Conservation (phyloP, 2,888 invertebrate species). For the Himalopsyche kuldschensis region DNA sequence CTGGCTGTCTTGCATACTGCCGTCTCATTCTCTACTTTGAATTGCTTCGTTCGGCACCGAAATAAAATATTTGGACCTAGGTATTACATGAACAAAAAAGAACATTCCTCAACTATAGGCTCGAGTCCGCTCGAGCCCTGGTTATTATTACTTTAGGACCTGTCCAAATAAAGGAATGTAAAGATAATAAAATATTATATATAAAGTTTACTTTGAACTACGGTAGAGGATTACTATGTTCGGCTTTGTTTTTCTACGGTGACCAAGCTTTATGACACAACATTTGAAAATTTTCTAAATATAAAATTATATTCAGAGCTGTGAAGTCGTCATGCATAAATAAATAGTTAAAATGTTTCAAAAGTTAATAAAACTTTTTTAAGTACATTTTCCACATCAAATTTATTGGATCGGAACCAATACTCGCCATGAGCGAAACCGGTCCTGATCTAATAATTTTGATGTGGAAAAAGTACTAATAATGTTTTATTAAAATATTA, state of each 20-base stretch:
- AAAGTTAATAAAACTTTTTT: too few species aligned
- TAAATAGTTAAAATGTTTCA: too few species aligned
- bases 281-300: too few species aligned
- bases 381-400: too few species aligned
- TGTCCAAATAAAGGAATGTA: conserved; percentile 36
- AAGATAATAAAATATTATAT: conserved; percentile 34
- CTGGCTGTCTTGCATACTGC: not conserved
- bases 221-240: not conserved
- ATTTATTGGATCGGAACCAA: too few species aligned
- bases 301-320: too few species aligned
- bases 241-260: not conserved
- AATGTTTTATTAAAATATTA: too few species aligned
- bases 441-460: too few species aligned
- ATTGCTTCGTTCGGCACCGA: conserved; percentile 27
- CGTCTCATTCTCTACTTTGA: not conserved
- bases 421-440: too few species aligned
- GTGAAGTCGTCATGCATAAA: too few species aligned
- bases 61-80: conserved; percentile 34
- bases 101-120: conserved; percentile 22
- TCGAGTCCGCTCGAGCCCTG: conserved; percentile 2
- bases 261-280: not conserved
- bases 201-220: conserved; percentile 19
- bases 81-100: conserved; percentile 30
- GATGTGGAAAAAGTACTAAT: too few species aligned
- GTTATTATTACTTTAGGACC: conserved; percentile 31